Percentiles rank a stretch among this genome's conserved stretches.
Evolutionary conservation across 2,888 invertebrate species (phyloP).

Genomic region (Cacoxenus indagator): DNA sequence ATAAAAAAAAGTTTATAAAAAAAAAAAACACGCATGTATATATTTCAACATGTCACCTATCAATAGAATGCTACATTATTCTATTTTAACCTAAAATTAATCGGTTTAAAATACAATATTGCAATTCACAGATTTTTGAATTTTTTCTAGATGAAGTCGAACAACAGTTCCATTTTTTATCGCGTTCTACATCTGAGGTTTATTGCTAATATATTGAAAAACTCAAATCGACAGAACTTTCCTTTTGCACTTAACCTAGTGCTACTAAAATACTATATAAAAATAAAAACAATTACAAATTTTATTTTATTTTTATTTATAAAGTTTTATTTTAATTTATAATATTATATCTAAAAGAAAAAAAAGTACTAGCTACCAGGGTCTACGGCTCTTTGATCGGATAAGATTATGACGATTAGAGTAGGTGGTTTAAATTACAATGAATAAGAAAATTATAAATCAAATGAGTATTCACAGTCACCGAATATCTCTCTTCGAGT

Average conservation of each 20-base stretch:
- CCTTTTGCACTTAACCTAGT: background rate
- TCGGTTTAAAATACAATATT: background rate
- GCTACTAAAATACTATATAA: background rate
- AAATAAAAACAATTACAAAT: background rate
- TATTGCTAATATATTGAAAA: too few species aligned
- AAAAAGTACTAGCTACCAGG: too few species aligned
- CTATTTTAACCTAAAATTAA: background rate
- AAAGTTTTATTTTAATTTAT: background rate
- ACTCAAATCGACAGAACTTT: background rate
- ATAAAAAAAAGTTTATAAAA: background rate
- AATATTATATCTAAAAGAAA: too few species aligned
- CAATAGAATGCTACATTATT: background rate
- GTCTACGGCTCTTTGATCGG: too few species aligned
- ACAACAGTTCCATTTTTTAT: too few species aligned
- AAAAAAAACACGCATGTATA: background rate
- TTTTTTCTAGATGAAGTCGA: too few species aligned
- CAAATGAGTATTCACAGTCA: too few species aligned
- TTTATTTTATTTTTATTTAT: background rate
- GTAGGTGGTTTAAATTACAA: too few species aligned
- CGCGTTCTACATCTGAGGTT: too few species aligned
- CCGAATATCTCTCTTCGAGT: too few species aligned
- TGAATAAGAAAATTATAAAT: too few species aligned
- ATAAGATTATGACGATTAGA: too few species aligned
- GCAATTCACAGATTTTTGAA: background rate
- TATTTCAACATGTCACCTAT: background rate